Conservation (phyloP, 2,888 invertebrate genomes). For the Drosophila atripex region DNA sequence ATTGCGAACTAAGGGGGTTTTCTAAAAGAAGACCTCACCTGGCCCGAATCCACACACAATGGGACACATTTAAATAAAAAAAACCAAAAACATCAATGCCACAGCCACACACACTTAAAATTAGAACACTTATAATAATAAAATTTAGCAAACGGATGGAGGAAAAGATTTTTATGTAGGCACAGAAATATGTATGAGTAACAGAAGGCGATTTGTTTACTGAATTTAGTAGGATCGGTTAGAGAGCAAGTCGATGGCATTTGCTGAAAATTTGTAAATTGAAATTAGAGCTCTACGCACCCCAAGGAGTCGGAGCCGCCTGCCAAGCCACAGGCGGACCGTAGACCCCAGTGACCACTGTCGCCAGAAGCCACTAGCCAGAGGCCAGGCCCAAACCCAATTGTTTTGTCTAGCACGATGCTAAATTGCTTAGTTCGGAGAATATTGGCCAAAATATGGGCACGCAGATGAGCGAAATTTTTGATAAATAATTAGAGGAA, state of each 20-base stretch:
- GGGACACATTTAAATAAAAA: conserved; percentile 35
- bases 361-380: conserved; percentile 34
- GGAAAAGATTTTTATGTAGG: conserved; percentile 36
- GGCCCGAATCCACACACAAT: conserved; percentile 37
- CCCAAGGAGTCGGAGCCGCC: conserved; percentile 22
- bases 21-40: conserved; percentile 66
- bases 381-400: conserved; percentile 30
- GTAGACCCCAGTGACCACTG: conserved; percentile 30
- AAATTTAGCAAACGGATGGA: conserved; percentile 52
- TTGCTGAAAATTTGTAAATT: conserved; percentile 72
- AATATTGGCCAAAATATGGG: conserved; percentile 49
- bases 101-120: conserved; percentile 39
- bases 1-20: conserved; percentile 58
- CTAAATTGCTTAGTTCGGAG: conserved; percentile 64
- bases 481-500: conserved; percentile 49
- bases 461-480: conserved; percentile 42
- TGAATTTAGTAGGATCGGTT: conserved; percentile 41
- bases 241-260: conserved; percentile 43
- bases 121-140: conserved; percentile 50
- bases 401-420: conserved; percentile 64
- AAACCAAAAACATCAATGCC: conserved; percentile 27
- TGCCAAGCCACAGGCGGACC: conserved; percentile 4
- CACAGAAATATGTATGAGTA: conserved; percentile 27
- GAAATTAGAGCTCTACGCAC: conserved; percentile 65
- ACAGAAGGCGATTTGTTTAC: conserved; percentile 47